Percentiles rank a stretch among this genome's conserved stretches.
These are phyloP conservation scores for Erynnis tages DNA, from an alignment of 2,888 invertebrate species.

Conservation along the genomic window DNA sequence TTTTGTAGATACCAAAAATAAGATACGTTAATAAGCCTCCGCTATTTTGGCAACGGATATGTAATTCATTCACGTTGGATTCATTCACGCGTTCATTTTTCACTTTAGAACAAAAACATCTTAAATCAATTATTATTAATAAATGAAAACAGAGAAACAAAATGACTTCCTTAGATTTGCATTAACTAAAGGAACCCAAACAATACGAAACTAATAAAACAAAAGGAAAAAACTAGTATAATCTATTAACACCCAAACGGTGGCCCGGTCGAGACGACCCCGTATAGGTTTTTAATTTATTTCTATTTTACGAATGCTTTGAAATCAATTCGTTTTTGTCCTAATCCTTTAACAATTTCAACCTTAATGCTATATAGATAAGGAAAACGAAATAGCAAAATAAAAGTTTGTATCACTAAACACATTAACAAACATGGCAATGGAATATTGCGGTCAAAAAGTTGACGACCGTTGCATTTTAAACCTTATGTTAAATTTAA, in stretches of 20 bases:
- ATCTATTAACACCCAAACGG: constrained; percentile 75
- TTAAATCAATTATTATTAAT: no score
- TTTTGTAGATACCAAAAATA: no score
- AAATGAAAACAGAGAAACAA: no score
- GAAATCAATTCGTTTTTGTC: constrained; percentile 22
- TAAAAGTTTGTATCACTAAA: constrained; percentile 27
- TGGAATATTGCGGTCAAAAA: constrained; percentile 16
- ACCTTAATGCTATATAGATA: constrained; percentile 12
- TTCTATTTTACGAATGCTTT: constrained; percentile 48
- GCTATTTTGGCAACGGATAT: no score
- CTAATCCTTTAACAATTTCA: constrained; percentile 18
- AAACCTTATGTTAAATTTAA: constrained; percentile 35
- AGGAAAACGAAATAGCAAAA: neutral
- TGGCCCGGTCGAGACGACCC: constrained; percentile 56
- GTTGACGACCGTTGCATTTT: constrained; percentile 30
- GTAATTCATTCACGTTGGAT: no score
- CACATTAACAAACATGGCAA: constrained; percentile 37
- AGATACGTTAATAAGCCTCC: no score
- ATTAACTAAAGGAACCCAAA: no score
- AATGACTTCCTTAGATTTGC: no score
- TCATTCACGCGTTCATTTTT: no score
- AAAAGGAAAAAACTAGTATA: constrained; percentile 41
- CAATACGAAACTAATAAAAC: constrained; percentile 34
- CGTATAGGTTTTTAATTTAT: constrained; percentile 71
- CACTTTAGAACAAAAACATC: no score